Evolutionary conservation across 2,113 vertebrate genomes (phyloP).

Genomic region (Picathartes gymnocephalus): DNA sequence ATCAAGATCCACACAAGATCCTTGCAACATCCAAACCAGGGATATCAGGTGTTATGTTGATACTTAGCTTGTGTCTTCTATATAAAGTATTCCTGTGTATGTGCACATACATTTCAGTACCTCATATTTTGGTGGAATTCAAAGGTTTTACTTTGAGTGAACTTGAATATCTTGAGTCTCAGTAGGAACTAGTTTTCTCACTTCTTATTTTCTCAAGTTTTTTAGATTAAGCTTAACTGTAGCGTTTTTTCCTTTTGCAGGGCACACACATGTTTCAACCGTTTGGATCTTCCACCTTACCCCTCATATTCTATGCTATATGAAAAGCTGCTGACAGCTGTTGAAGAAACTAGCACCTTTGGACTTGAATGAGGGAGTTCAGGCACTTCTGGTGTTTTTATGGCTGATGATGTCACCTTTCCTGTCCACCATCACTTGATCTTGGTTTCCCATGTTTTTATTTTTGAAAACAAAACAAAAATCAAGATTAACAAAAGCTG

Average conservation of each 20-base stretch:
- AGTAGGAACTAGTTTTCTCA: neutral
- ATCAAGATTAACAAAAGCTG: slow-evolving; percentile 71
- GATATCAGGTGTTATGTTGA: neutral
- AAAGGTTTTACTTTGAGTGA: neutral
- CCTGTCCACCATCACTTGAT: slow-evolving; percentile 68
- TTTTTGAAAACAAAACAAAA: slow-evolving; percentile 66
- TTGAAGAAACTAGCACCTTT: slow-evolving; percentile 99
- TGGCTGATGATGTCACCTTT: slow-evolving; percentile 63
- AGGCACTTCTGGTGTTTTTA: slow-evolving; percentile 52
- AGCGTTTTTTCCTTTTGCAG: slow-evolving; percentile 64
- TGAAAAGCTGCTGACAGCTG: slow-evolving; percentile 93
- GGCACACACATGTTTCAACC: slow-evolving; percentile 98
- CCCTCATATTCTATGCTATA: slow-evolving; percentile 93
- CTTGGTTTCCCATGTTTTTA: slow-evolving; percentile 72
- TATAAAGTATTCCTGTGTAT: neutral
- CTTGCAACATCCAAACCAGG: neutral
- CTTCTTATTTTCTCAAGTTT: neutral
- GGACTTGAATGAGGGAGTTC: slow-evolving; percentile 87
- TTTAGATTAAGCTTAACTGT: neutral
- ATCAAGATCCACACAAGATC: neutral
- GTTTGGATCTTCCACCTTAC: slow-evolving; percentile 95
- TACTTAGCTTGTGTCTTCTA: neutral
- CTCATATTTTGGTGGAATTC: neutral
- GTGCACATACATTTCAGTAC: neutral
- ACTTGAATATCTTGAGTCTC: neutral